A percentile compares a stretch with the other conserved stretches of the same genome.
phyloP scores from a whole-genome alignment of 2,888 invertebrate species.

The Hirudinaria manillensis region DNA sequence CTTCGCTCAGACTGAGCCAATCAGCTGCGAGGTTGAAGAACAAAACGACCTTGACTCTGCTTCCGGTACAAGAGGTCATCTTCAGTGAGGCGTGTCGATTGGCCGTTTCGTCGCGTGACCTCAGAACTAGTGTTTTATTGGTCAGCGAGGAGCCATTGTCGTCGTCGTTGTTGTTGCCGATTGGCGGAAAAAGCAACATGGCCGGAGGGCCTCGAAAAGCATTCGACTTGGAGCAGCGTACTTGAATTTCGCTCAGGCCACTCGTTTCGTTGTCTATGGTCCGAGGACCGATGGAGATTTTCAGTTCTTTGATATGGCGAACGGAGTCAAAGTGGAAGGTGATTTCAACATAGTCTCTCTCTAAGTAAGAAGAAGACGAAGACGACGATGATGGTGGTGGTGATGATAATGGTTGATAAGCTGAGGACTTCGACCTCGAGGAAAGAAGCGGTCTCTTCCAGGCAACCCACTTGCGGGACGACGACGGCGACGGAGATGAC shows the following conservation, averaged over 20 bases:
- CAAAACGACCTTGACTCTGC: slow-evolving; percentile 13
- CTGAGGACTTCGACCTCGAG: background rate
- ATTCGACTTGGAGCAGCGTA: background rate
- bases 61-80: background rate
- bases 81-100: background rate
- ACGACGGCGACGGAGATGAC: background rate
- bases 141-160: background rate
- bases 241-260: background rate
- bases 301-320: slow-evolving; percentile 7
- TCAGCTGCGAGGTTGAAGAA: background rate
- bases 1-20: slow-evolving; percentile 5
- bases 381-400: slow-evolving; percentile 13
- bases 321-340: background rate
- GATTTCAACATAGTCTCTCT: background rate
- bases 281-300: background rate
- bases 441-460: background rate
- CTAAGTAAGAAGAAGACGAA: slow-evolving; percentile 20
- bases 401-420: slow-evolving; percentile 20
- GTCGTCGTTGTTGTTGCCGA: background rate
- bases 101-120: background rate
- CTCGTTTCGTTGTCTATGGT: slow-evolving; percentile 13
- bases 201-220: background rate
- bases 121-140: background rate
- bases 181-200: background rate
- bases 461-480: background rate